Evolutionary conservation across 2,113 vertebrate genomes (phyloP), one percentile per base, ranked within the genome.

Genomic region (Scatophagus argus): DNA sequence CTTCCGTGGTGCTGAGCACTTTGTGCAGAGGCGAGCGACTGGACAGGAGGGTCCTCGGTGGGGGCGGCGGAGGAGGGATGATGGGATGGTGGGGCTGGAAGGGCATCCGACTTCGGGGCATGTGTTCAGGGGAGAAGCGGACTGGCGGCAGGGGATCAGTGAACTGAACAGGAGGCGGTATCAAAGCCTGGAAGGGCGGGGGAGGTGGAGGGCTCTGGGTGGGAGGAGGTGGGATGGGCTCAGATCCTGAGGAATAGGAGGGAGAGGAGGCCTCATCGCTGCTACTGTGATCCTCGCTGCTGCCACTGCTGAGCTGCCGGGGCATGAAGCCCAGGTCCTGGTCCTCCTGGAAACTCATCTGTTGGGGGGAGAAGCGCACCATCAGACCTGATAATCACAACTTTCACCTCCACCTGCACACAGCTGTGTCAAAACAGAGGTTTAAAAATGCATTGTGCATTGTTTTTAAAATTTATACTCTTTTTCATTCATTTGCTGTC

Each of bases 271-370:
- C 96, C n/a, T 98, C 97, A 0, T 98, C 97, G 0, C 97, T 98
- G 95, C 96, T 96, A 91, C 97, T 97, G 91, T 94, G 84, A 16
- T 96, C 96, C 77, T 98, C 97, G 16, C 97, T 99, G 86, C 97
- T 98, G 70, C 92, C 93, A 1, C 96, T 97, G 95, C 97, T 98
- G 44, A 94, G 91, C 5, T 94, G 96, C 0, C 95, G 95, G 55
- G 95, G 94, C 16, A 93, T 79, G 0, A 95, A 96, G 83, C 95
- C 94, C 78, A 91, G 87, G 10, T 94, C 94, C 91, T 97, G 97
- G 72, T 99, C 98, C 1, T 99, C 98, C 0, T 96, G 97, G 93
- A 98, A 99, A 73, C 95, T 99, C 98, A 99, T 99, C 98, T 99
- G 91, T 39, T 55, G 64, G 77, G 66, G 52, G 69, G 60, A 69